Evolutionary conservation across 2,797 vertebrate species (phyloP).

Genomic region (Pseudotriccus pelzelni): DNA sequence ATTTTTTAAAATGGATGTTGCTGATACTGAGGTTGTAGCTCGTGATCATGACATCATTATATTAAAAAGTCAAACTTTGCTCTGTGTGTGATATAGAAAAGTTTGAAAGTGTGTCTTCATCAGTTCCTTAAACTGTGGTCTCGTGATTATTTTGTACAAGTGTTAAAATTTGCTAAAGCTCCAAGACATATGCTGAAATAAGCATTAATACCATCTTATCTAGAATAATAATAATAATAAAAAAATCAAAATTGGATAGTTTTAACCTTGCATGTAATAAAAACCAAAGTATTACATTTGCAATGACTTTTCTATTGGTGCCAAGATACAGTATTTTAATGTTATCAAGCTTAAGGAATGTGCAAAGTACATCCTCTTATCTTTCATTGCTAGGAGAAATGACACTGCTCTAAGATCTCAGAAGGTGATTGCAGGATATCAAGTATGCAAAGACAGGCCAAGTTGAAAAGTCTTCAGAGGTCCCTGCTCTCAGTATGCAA

Average conservation of each 20-base stretch:
- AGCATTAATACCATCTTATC: neutral
- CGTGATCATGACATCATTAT: neutral
- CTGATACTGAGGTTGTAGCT: neutral
- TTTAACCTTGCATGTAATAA: neutral
- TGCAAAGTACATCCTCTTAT: constrained; percentile 41
- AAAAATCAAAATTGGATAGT: neutral
- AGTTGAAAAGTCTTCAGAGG: constrained; percentile 30
- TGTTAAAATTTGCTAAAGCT: neutral
- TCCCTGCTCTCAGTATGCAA: neutral
- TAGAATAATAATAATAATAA: neutral
- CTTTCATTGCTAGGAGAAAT: constrained; percentile 23
- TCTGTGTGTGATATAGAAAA: neutral
- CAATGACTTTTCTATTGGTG: neutral
- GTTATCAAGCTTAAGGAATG: neutral
- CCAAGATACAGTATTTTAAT: constrained; percentile 38
- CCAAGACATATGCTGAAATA: neutral
- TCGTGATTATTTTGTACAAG: neutral
- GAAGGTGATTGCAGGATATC: constrained; percentile 14
- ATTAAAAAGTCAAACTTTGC: neutral
- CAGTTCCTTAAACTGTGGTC: neutral
- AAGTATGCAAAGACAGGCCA: constrained; percentile 2
- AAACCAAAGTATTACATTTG: neutral
- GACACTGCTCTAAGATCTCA: neutral
- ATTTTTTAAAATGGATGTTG: neutral
- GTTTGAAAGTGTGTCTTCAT: neutral